Evolutionary conservation across 30 jellyfish, hydroid and myxozoan genomes (phyloP), one percentile per base, ranked within the genome.

Genomic region (Sanderia malayensis): DNA sequence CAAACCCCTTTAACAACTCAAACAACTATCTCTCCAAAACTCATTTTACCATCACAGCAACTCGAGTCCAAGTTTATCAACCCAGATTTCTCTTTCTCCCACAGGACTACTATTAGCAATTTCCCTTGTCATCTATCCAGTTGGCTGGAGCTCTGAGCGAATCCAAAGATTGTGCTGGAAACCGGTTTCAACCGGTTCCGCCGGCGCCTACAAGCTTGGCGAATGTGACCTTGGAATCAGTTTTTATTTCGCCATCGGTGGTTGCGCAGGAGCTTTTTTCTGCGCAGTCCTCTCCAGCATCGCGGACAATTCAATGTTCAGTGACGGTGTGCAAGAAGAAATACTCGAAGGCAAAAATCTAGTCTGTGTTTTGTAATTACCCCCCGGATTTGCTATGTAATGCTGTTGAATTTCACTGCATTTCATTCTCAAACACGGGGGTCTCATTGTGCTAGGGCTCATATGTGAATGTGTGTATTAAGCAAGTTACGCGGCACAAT

Each of bases 241-340:
- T 30, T 90, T 21, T 61, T 90, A 73, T 62, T 41, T 73, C 31
- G 95, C 95, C 11, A 83, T 90, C 30, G 98, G 94, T 49, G 84
- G 95, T 57, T 72, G 82, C 53, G 82, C 71, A 15, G 95, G 94
- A 4, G 86, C 96, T 34, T 90, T 90, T 53, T 69, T 90, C 37
- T 81, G 98, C 60, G 65, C 96, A 26, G 67, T 90, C 55, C 74
- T 90, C n/a, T 83, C 98, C 26, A 81, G 86, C 30, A 74, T 71
- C 49, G 98, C 98, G 25, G 98, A 83, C 44, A 84, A 84, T 17
- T 87, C 98, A 0, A 65, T 90, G 17, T 90, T 90, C 37, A 83
- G 96, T 1, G 84, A 47, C 37, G 86, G 58, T 47, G 98, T 90
- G 10, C 98, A 90, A 67, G 98, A 90, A 44, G 98, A 90, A 70